Evolutionary conservation across 2,888 invertebrate species (phyloP), one percentile per base, ranked within the genome.

Genomic region (Lasioglossum leucozonium): DNA sequence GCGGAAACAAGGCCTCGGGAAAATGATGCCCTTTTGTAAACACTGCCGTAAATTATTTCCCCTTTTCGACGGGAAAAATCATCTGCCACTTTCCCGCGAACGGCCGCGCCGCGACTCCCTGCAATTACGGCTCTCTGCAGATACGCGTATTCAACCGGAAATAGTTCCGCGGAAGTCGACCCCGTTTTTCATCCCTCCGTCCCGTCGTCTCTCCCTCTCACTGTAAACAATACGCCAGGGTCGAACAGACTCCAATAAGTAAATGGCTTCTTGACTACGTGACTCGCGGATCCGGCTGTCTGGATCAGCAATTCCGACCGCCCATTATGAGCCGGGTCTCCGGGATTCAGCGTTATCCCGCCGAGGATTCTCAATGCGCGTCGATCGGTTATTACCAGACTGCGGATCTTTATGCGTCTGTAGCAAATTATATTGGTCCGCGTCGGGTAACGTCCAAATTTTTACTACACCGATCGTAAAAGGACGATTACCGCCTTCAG

Each of bases 231-330:
- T 82, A 72, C 62, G 72, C 51, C 67, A 84, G 87, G 80, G 85
- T 87, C 78, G 87, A 77, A 82, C 79, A 78, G 73, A 75, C 72
- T 80, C 75, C 84, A 82, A 87, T 87, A 85, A 82, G 87, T 82
- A 87, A 82, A 87, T 87, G 72, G 82, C 82, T 84, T 76, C 82
- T 84, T 74, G 77, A 76, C 79, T 40, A 76, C 65, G 55, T 77
- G 62, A 76, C 71, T 79, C 77, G 71, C 34, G 62, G 40, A 79
- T 72, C 51, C 78, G 58, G 51, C 67, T 72, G 77, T 83, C 83
- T 72, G 75, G 67, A 78, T 79, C 76, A 73, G 65, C 77, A 77
- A 79, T 84, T 79, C 67, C 79, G 51, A 26, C 42, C 75, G 65
- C 86, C 69, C 76, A 78, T 86, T 87, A 78, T 65, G 40, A 83